Percentiles rank a stretch among this genome's conserved stretches.
Evolutionary conservation across 2,113 vertebrate species (phyloP).

Genomic region (Amazona guildingii): DNA sequence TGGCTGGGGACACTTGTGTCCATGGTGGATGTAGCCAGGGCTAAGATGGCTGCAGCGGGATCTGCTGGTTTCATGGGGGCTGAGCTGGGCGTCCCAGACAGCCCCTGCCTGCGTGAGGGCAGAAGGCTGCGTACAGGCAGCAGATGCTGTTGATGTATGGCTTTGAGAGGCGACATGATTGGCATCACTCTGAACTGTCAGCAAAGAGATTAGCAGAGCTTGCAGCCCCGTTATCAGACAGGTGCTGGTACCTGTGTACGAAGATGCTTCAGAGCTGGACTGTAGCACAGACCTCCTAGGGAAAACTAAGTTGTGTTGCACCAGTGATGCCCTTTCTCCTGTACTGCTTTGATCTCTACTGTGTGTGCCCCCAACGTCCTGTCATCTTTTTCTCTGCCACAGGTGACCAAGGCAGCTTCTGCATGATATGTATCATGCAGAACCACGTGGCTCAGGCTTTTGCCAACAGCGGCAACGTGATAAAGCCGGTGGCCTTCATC

Average conservation of each 20-base stretch:
- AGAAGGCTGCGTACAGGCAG: not conserved
- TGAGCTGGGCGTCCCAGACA: not conserved
- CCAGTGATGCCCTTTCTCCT: not conserved
- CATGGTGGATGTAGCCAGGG: not conserved
- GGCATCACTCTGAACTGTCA: not conserved
- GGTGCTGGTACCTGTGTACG: not conserved
- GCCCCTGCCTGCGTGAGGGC: not conserved
- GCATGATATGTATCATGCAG: constrained; percentile 98
- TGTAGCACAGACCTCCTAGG: rapidly evolving
- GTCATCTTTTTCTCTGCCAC: not conserved
- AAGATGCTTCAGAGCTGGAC: not conserved
- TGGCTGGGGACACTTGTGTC: not conserved
- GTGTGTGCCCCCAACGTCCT: rapidly evolving
- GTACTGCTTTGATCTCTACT: not conserved
- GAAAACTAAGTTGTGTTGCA: not conserved
- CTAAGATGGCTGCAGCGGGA: not conserved
- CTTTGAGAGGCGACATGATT: not conserved
- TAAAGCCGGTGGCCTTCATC: constrained; percentile 93
- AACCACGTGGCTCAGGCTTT: constrained; percentile 94
- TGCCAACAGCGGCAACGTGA: constrained; percentile 90
- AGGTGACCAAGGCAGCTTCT: constrained; percentile 94
- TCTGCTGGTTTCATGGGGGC: not conserved
- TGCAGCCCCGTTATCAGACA: rapidly evolving
- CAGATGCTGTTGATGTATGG: not conserved
- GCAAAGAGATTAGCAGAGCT: rapidly evolving